These are phyloP conservation scores for Aphis gossypii DNA, from an alignment of 1,140 invertebrate genomes.

Conservation along the genomic window DNA sequence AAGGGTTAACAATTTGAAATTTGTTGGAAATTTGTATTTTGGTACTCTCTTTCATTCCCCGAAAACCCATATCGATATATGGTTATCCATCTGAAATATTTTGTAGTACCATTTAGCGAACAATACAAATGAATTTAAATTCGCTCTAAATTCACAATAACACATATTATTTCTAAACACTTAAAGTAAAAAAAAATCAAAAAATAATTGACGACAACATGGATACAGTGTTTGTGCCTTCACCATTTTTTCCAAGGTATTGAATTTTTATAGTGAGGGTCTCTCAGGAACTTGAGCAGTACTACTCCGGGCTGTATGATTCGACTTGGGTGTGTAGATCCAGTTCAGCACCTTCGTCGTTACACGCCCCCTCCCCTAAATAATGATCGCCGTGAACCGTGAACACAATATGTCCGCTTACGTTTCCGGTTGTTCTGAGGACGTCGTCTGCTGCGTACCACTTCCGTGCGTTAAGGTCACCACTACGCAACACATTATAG, in stretches of 20 bases:
- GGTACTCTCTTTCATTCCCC: too few species aligned
- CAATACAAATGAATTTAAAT: neutral
- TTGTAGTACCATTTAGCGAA: neutral
- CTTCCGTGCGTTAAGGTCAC: conserved; percentile 28
- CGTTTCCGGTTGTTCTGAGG: conserved; percentile 17
- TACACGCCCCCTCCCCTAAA: neutral
- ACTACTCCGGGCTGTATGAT: neutral
- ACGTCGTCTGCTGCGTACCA: neutral
- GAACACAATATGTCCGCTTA: neutral
- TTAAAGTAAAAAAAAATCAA: too few species aligned
- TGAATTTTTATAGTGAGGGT: neutral
- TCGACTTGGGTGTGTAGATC: neutral
- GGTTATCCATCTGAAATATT: too few species aligned
- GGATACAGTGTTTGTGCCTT: neutral
- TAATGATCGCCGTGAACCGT: neutral
- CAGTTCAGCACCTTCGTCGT: neutral
- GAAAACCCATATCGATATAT: too few species aligned
- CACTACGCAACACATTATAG: neutral
- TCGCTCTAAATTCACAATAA: neutral
- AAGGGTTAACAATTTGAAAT: too few species aligned
- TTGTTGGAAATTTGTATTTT: too few species aligned
- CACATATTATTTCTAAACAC: too few species aligned
- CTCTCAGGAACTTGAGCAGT: neutral
- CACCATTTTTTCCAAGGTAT: neutral
- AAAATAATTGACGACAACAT: too few species aligned